phyloP scores from a whole-genome alignment of 2,113 vertebrate species.

The Daubentonia madagascariensis region DNA sequence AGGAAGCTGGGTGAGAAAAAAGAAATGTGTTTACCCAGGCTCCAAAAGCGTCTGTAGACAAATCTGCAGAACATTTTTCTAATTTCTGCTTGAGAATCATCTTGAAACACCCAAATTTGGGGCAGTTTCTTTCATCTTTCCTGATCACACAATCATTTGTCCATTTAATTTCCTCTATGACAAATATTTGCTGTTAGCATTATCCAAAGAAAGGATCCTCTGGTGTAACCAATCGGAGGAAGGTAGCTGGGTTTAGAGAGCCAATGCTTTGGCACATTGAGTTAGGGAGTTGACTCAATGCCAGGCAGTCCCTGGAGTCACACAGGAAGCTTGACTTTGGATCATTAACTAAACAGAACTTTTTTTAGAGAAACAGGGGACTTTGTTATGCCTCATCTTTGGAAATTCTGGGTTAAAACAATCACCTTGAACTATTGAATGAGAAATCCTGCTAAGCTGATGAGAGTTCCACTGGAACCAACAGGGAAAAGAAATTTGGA shows the following conservation, averaged over 20 bases:
- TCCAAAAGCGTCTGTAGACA: not conserved
- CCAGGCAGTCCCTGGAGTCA: not conserved
- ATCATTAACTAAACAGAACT: constrained; percentile 27
- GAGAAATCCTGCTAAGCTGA: not conserved
- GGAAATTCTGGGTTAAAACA: constrained; percentile 25
- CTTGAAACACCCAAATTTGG: not conserved
- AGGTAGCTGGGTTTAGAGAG: not conserved
- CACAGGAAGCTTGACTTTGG: not conserved
- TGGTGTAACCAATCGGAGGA: not conserved
- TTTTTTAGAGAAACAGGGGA: not conserved
- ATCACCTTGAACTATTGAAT: not conserved
- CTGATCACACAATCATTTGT: not conserved
- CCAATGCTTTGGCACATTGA: not conserved
- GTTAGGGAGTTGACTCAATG: not conserved
- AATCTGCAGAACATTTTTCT: not conserved
- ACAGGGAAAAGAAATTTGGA: not conserved
- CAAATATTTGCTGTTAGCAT: not conserved
- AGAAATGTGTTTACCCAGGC: not conserved
- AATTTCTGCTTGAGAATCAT: not conserved
- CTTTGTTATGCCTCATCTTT: constrained; percentile 29
- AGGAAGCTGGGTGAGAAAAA: not conserved
- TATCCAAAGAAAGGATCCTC: not conserved
- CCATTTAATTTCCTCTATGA: not conserved
- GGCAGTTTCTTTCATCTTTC: not conserved
- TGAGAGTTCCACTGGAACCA: not conserved